phyloP scores from a whole-genome alignment of 2,113 vertebrate genomes.

The Albula glossodonta region DNA sequence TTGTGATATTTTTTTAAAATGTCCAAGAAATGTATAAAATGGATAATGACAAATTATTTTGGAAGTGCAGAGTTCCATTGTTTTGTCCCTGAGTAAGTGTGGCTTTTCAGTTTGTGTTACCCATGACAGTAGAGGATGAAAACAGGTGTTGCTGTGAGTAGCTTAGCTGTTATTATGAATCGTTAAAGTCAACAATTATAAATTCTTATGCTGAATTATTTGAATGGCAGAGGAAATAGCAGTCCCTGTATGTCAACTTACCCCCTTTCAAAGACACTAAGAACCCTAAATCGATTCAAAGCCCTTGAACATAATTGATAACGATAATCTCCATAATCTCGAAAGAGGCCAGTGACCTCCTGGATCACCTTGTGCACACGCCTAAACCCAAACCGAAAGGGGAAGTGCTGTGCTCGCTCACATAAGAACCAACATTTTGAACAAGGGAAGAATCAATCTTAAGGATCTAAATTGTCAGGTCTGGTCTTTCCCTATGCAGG shows the following conservation, averaged over 20 bases:
- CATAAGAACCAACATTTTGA: not conserved
- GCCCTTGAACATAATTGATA: not conserved
- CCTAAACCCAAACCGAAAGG: not conserved
- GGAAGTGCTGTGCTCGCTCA: conserved; percentile 1
- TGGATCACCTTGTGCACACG: not conserved
- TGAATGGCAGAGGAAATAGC: not conserved
- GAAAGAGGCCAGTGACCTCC: not conserved
- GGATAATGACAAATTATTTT: not conserved
- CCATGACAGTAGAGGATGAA: not conserved
- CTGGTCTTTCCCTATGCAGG: not conserved
- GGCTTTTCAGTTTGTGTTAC: not conserved
- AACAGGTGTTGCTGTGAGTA: not conserved
- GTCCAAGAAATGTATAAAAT: not conserved
- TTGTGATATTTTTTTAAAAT: not conserved
- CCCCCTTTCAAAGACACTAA: conserved; percentile 14
- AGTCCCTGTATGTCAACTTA: conserved; percentile 16
- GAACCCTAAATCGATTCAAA: conserved; percentile 1
- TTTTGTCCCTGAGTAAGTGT: not conserved
- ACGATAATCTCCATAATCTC: conserved; percentile 16
- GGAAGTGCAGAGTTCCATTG: not conserved
- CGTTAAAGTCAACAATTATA: not conserved
- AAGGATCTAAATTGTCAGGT: conserved; percentile 8
- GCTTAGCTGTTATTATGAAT: too few species aligned
- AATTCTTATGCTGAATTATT: conserved; percentile 3
- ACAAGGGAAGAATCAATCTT: conserved; percentile 8